Evolutionary conservation across 2,797 vertebrate species (phyloP), one percentile per base, ranked within the genome.

Genomic region (Numenius phaeopus): DNA sequence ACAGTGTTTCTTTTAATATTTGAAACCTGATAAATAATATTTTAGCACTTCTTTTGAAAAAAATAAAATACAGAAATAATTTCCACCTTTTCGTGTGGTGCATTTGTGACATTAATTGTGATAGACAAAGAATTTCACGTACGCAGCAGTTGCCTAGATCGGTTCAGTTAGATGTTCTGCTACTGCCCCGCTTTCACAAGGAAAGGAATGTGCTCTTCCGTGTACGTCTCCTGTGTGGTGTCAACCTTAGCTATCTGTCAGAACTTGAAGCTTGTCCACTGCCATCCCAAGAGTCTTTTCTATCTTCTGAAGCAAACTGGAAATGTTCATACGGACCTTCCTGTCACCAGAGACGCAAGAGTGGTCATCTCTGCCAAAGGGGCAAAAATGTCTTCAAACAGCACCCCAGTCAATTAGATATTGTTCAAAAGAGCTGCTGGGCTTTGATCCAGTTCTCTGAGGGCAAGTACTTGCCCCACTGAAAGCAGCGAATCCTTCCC

Each of bases 201-300:
- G 58, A 49, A 61, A 89, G 29, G 57, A 87, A 4, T 5, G 9
- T 37, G 21, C 11, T 39, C 8, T 37, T 37, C 32, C 4, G 3
- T 7, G 5, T 9, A 3, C 1, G 2, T 29, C 22, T 66, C 26
- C n/a, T 23, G 5, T 0, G 0, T 32, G 42, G 5, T 49, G 46
- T 9, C 54, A 66, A 19, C 26, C 11, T 42, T 19, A 42, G 9
- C 34, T 61, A 12, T 34, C 22, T 7, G 6, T 10, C 62, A 65
- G 26, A 5, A 49, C 27, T 57, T 61, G 30, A 27, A n/a, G 3
- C 5, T 5, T 69, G 54, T 7, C 29, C 50, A 5, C 3, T 57
- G 32, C 26, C 34, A 26, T 5, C 24, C 55, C 40, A 44, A 44
- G 24, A 49, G 6, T 16, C 22, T 76, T 64, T 61, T 49, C 37